phyloP scores from a whole-genome alignment of 2,113 vertebrate species.

The Tyto alba region DNA sequence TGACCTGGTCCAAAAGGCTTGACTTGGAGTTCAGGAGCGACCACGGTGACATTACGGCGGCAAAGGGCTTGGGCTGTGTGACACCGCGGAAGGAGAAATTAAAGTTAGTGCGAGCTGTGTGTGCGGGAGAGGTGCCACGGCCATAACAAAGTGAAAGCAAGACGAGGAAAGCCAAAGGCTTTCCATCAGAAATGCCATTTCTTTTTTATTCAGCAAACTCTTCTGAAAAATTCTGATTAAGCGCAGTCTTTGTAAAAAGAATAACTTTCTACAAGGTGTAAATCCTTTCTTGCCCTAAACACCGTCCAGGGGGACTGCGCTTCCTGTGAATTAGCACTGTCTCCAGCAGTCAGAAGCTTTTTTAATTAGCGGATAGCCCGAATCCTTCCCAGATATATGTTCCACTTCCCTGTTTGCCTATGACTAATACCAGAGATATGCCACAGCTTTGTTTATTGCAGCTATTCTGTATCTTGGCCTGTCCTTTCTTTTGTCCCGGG shows the following conservation, averaged over 20 bases:
- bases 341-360: not conserved
- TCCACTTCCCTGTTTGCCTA: not conserved
- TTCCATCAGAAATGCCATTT: not conserved
- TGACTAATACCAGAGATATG: not conserved
- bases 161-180: not conserved
- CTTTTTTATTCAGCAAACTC: not conserved
- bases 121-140: not conserved
- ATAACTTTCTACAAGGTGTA: not conserved
- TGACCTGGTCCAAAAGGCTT: rapidly evolving
- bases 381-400: slow-evolving; percentile 18
- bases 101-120: not conserved
- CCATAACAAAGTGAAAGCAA: not conserved
- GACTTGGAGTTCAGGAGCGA: not conserved
- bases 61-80: not conserved
- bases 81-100: not conserved
- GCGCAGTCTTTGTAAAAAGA: not conserved
- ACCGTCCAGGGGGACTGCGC: not conserved
- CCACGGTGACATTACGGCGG: rapidly evolving
- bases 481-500: not conserved
- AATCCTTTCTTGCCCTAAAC: slow-evolving; percentile 1
- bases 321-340: not conserved
- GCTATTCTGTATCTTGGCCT: not conserved
- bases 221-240: not conserved
- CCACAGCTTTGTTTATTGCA: not conserved
- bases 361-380: slow-evolving; percentile 11